Evolutionary conservation across 2,888 invertebrate genomes (phyloP), one percentile per base, ranked within the genome.

Genomic region (Gastrophysa polygoni): DNA sequence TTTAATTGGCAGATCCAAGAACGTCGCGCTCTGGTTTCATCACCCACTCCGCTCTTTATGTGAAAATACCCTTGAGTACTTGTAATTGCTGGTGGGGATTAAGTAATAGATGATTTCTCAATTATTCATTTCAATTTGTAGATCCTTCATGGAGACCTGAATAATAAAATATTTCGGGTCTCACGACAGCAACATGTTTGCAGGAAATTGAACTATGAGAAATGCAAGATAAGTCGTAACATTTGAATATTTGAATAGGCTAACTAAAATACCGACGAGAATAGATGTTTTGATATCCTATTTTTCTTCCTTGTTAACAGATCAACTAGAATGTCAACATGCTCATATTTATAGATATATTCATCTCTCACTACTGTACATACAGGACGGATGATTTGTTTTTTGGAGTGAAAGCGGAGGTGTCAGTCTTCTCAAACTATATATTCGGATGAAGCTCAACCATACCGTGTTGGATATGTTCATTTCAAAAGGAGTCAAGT

Each of bases 81-180:
- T 73, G 73, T 79, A 79, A 80, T 79, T 80, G 78, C 77, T 74
- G 68, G 71, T 68, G 74, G 63, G 76, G 78, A 78, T 80, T 79
- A 78, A 75, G 77, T 77, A 75, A 78, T 78, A 78, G 77, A 76
- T 75, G 76, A 75, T 74, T 75, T 75, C 73, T 78, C 68, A 78
- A 78, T 77, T 77, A 78, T 78, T 78, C 76, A 78, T 74, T 77
- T 74, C 73, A 76, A 77, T 76, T 76, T 76, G 73, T 72, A 68
- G 73, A 72, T 72, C 75, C 75, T 74, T 74, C 55, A 55, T 49
- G 64, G 68, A 67, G 62, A 69, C 68, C 64, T 70, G 69, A 69
- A 74, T 73, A 73, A 72, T 72, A 72, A 73, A 75, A 72, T 73
- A 70, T 72, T 68, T 67, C 68, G 47, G 58, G 60, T 60, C 58